A percentile compares a stretch with the other conserved stretches of the same genome.
phyloP scores from a whole-genome alignment of 2,797 vertebrate species.

The Spatula clypeata region DNA sequence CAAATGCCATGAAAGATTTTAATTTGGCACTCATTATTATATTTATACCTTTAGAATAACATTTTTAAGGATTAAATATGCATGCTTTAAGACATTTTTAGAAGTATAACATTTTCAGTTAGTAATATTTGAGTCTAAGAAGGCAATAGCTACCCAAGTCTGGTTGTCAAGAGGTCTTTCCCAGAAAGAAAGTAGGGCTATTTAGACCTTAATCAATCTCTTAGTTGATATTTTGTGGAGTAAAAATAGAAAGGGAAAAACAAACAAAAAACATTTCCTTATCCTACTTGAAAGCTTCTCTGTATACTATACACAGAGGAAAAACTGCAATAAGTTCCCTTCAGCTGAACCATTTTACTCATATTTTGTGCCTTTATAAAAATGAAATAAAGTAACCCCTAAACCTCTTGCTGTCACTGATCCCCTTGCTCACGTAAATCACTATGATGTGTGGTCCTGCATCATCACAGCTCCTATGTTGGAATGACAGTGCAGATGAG shows the following conservation, averaged over 20 bases:
- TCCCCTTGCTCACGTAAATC: not conserved
- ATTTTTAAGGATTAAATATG: not conserved
- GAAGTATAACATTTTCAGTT: not conserved
- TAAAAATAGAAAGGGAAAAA: not conserved
- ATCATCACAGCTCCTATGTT: not conserved
- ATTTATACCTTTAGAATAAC: conserved; percentile 1
- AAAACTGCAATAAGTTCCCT: not conserved
- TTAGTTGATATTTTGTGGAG: not conserved
- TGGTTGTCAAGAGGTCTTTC: not conserved
- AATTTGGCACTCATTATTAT: not conserved
- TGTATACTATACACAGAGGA: not conserved
- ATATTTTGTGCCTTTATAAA: not conserved
- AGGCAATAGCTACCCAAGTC: not conserved
- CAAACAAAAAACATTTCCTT: not conserved
- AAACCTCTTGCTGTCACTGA: not conserved
- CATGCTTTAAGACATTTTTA: not conserved
- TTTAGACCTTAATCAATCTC: not conserved
- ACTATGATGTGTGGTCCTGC: not conserved
- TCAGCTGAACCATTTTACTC: not conserved
- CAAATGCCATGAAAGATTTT: conserved; percentile 28
- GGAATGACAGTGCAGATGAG: not conserved
- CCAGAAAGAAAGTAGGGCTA: not conserved
- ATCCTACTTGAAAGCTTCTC: not conserved
- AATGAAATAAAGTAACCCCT: not conserved
- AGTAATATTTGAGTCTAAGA: not conserved